phyloP scores from a whole-genome alignment of 2,888 invertebrate genomes.

The Aleiodes testaceus region DNA sequence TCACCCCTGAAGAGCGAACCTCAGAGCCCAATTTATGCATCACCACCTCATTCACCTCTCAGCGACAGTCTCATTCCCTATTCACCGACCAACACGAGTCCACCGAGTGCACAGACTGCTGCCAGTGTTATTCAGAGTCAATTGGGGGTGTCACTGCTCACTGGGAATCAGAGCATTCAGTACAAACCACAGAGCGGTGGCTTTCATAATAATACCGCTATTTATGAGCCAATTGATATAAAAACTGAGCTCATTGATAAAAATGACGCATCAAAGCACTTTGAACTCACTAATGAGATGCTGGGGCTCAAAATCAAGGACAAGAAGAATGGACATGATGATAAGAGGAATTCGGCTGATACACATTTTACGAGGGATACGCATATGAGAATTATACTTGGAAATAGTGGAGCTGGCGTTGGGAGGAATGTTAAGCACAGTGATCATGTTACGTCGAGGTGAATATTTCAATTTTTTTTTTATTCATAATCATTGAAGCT shows the following conservation, averaged over 20 bases:
- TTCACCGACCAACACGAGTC: slow-evolving; percentile 70
- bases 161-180: slow-evolving; percentile 67
- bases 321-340: slow-evolving; percentile 65
- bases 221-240: slow-evolving; percentile 71
- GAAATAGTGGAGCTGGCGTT: slow-evolving; percentile 74
- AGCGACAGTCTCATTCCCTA: slow-evolving; percentile 76
- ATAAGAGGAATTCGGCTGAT: slow-evolving; percentile 76
- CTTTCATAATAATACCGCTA: slow-evolving; percentile 65
- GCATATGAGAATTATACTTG: slow-evolving; percentile 92
- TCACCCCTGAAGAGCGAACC: slow-evolving; percentile 80
- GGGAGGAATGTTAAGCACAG: slow-evolving; percentile 69
- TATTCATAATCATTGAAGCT: too few species aligned
- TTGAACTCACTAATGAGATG: slow-evolving; percentile 71
- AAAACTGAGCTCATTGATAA: slow-evolving; percentile 67
- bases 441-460: slow-evolving; percentile 65
- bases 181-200: slow-evolving; percentile 64
- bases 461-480: slow-evolving; percentile 34
- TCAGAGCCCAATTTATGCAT: slow-evolving; percentile 85
- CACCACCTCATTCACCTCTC: slow-evolving; percentile 83
- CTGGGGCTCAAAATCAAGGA: slow-evolving; percentile 65
- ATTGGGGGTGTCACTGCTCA: slow-evolving; percentile 67
- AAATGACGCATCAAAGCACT: slow-evolving; percentile 64
- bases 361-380: slow-evolving; percentile 92
- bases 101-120: slow-evolving; percentile 70
- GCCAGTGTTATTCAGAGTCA: slow-evolving; percentile 71